These are phyloP conservation scores for Egretta garzetta DNA, from an alignment of 2,113 vertebrate genomes.

Conservation along the genomic window DNA sequence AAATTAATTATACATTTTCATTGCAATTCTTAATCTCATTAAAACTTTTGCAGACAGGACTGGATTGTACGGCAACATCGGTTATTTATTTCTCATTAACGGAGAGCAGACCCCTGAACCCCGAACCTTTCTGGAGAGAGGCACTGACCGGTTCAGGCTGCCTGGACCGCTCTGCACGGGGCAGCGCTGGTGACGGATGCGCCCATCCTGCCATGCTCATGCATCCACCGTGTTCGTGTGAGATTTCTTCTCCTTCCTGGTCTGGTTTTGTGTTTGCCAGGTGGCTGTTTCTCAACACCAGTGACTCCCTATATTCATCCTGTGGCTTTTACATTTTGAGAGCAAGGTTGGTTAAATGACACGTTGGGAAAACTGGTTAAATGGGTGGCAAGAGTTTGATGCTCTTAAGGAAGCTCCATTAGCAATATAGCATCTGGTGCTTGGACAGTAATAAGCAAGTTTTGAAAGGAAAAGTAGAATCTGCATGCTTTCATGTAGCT, in stretches of 20 bases:
- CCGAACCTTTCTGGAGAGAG: not conserved
- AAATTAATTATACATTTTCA: constrained; percentile 7
- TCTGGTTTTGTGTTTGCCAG: not conserved
- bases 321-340: not conserved
- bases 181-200: fast-evolving
- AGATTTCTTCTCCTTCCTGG: not conserved
- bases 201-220: fast-evolving
- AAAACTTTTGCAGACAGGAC: not conserved
- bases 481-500: constrained; percentile 34
- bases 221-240: fast-evolving
- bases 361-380: not conserved
- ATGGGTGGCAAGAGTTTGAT: not conserved
- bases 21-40: not conserved
- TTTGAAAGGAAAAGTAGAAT: constrained; percentile 24
- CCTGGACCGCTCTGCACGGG: fast-evolving
- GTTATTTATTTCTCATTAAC: not conserved
- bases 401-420: not conserved
- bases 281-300: fast-evolving
- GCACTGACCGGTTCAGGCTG: not conserved
- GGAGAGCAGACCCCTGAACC: not conserved
- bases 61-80: not conserved
- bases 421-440: not conserved
- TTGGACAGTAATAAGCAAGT: not conserved
- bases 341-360: not conserved
- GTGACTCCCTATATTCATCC: not conserved